Base-by-base conservation (phyloP, 2,888 invertebrate genomes). In the Anagyrus pseudococci region DNA sequence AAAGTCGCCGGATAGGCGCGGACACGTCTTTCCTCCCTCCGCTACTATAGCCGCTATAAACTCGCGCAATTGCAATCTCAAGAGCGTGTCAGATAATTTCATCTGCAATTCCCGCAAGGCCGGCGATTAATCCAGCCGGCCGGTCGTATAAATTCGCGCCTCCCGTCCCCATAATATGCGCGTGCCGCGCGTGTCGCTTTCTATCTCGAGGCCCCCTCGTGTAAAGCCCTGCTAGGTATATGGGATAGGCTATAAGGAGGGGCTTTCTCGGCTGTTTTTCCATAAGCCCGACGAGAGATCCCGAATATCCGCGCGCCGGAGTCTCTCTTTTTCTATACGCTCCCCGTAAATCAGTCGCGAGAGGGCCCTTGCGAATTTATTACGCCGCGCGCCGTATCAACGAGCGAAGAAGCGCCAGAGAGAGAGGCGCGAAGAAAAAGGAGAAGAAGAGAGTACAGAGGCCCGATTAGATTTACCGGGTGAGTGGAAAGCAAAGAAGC, bases 401-500 rank as follows among this genome's bases (percentile, higher is more conserved):
- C 22, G 29, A 20, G 7, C 17, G 20, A 19, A 23, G 10, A 7
- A 15, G 4, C 20, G 13, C 10, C 2, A 49, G 3, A 29, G 8
- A n/a, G 17, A 15, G n/a, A 15, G n/a, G 4, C 20, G 15, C 33
- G 33, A 8, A 8, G 33, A 8, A 37, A 23, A 26, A 7, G 6
- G 26, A 20, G 46, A 29, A 20, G 19, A 46, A 29, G 33, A 44
- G 43, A 23, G 13, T 40, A 8, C 22, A 22, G 22, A 13, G 29
- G 6, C 7, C 10, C 58, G 50, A 58, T 58, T 58, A 58, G 58
- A 58, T 58, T 58, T 58, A 58, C 58, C 49, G 48, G 40, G 40
- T 25, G 47, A 23, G 43, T 25, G 41, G 58, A 17, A 25, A 40
- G 26, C 26, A 26, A 25, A 17, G 48, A 23, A 7, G 48, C 7